Conservation (phyloP, 2,113 vertebrate genomes). For the Ciconia maguari region DNA sequence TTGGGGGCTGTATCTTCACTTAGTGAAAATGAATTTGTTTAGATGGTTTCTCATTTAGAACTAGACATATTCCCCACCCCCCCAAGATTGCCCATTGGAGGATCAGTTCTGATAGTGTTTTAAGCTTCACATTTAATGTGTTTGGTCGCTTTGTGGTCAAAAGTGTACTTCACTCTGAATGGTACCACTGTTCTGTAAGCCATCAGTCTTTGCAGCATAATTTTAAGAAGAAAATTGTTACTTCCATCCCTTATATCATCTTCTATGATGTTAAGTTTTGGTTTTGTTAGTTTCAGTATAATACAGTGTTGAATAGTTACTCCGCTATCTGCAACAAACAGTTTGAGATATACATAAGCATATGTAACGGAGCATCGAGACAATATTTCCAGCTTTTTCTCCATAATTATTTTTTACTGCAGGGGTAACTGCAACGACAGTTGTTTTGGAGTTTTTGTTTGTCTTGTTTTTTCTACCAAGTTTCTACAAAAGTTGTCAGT, state of each 20-base stretch:
- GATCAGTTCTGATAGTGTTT: neutral
- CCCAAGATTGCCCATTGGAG: neutral
- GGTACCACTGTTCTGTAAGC: neutral
- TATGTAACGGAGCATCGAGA: neutral
- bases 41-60: neutral
- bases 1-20: neutral
- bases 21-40: neutral
- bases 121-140: neutral
- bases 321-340: neutral
- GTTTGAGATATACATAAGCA: neutral
- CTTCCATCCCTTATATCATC: neutral
- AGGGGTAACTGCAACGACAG: neutral
- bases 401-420: neutral
- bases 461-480: neutral
- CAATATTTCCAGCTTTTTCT: neutral
- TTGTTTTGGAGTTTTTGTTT: neutral
- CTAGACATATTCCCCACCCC: fast-evolving
- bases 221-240: neutral
- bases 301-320: neutral
- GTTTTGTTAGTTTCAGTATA: neutral
- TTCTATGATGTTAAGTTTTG: neutral
- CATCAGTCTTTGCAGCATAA: neutral
- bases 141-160: neutral
- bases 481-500: neutral
- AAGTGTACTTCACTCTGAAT: neutral